Conservation (phyloP, 2,888 invertebrate species). For the Gymnosoma rotundatum region DNA sequence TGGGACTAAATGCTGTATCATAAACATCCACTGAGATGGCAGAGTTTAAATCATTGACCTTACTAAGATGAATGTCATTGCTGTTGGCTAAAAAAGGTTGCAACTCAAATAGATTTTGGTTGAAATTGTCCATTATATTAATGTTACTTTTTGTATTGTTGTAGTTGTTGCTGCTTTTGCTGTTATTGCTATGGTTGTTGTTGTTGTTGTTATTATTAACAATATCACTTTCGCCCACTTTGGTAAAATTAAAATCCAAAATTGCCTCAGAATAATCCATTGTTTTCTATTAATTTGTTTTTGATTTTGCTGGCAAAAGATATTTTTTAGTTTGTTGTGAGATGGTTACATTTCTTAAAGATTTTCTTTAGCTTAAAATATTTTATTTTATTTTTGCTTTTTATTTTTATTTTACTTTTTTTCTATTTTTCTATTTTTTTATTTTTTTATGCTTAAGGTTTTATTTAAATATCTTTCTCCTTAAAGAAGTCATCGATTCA, state of each 20-base stretch:
- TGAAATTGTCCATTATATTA: slow-evolving; percentile 61
- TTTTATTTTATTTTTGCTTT: background rate
- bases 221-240: slow-evolving; percentile 18
- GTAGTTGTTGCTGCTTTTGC: background rate
- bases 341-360: slow-evolving; percentile 30
- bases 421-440: slow-evolving; percentile 3
- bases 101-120: slow-evolving; percentile 58
- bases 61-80: slow-evolving; percentile 30
- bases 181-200: slow-evolving; percentile 19
- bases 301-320: slow-evolving; percentile 1
- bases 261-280: slow-evolving; percentile 59
- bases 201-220: slow-evolving; percentile 12
- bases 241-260: slow-evolving; percentile 60
- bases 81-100: slow-evolving; percentile 56
- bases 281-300: slow-evolving; percentile 45
- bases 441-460: slow-evolving; percentile 10
- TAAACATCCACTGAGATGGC: slow-evolving; percentile 54
- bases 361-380: background rate
- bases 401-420: background rate
- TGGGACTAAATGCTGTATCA: slow-evolving; percentile 63
- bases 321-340: slow-evolving; percentile 37
- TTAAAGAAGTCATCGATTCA: slow-evolving; percentile 41
- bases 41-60: slow-evolving; percentile 55
- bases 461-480: background rate
- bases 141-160: slow-evolving; percentile 34